Evolutionary conservation across 2,113 vertebrate species (phyloP), one percentile per base, ranked within the genome.

Genomic region (Vimba vimba): DNA sequence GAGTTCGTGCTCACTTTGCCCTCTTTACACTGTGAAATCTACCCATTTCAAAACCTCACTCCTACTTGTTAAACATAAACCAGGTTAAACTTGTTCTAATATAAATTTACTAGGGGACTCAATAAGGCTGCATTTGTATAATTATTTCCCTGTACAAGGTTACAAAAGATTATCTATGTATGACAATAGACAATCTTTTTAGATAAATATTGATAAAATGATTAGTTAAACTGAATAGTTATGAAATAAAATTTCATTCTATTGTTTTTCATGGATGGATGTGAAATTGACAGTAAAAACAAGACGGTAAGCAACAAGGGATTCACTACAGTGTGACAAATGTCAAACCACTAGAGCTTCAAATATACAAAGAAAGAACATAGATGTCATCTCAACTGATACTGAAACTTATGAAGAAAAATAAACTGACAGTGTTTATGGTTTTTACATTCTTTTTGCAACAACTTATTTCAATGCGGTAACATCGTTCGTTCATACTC

Each of bases 21-120:
- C 50, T 17, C 1, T 52, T 52, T 52, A 52, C 59, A 60, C 59
- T n/a, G 9, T 68, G 25, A 73, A n/a, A 79, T 62, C 78, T 45
- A 45, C 4, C 7, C 57, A 19, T 62, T 45, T 64, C 25, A 30
- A 23, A 10, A 74, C 27, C 19, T 76, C 73, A 62, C 83, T 84
- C 25, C 71, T 47, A 33, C 57, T 84, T 84, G 50, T 47, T 75
- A 84, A 84, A 76, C 71, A 75, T 59, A 76, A 30, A 50, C n/a
- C 52, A 30, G 57, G 82, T 75, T 50, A 47, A 64, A 64, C 79
- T 45, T 80, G 79, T 80, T 80, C 43, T 21, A 66, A 66, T 64
- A 66, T 66, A 80, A 80, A 80, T 59, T 47, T 80, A 0, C 25
- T 64, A 0, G 13, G 12, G 2, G 5, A 78, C 6, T 64, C 0